These are phyloP conservation scores for Drosophila histrio DNA, from an alignment of 2,888 invertebrate species.

Conservation along the genomic window DNA sequence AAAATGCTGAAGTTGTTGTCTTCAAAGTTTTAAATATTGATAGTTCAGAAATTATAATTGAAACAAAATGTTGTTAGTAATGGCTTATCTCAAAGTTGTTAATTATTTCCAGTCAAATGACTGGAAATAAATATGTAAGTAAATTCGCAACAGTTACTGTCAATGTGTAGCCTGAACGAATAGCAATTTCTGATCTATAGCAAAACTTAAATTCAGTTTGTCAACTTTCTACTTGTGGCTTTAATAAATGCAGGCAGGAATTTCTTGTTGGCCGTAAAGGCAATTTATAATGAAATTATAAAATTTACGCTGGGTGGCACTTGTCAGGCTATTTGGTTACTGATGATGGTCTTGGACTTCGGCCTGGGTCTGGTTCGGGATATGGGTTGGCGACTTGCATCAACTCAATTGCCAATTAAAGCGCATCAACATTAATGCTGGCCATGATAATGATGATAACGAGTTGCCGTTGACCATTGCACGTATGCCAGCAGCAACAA, in stretches of 20 bases:
- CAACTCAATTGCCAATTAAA: slow-evolving; percentile 74
- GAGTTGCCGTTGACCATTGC: slow-evolving; percentile 66
- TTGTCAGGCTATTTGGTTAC: slow-evolving; percentile 43
- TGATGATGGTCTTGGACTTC: background rate
- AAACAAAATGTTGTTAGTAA: background rate
- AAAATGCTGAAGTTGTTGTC: background rate
- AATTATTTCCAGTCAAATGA: too few relatives aligned
- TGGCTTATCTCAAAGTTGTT: too few relatives aligned
- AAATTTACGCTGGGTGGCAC: slow-evolving; percentile 45
- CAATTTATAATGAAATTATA: slow-evolving; percentile 67
- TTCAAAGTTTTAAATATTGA: background rate
- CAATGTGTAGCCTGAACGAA: too few relatives aligned
- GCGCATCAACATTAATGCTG: slow-evolving; percentile 71
- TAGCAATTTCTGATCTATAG: background rate
- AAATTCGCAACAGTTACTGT: too few relatives aligned
- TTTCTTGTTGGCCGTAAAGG: slow-evolving; percentile 34
- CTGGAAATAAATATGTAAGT: too few relatives aligned
- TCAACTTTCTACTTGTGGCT: background rate
- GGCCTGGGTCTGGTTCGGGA: background rate
- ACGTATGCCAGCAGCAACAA: slow-evolving; percentile 67
- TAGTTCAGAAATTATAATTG: background rate
- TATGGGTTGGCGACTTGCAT: slow-evolving; percentile 43
- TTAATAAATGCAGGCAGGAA: slow-evolving; percentile 23
- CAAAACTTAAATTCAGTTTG: background rate
- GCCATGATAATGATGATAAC: slow-evolving; percentile 74